Evolutionary conservation across 2,888 invertebrate genomes (phyloP), one percentile per base, ranked within the genome.

Genomic region (Lochmaea crataegi): DNA sequence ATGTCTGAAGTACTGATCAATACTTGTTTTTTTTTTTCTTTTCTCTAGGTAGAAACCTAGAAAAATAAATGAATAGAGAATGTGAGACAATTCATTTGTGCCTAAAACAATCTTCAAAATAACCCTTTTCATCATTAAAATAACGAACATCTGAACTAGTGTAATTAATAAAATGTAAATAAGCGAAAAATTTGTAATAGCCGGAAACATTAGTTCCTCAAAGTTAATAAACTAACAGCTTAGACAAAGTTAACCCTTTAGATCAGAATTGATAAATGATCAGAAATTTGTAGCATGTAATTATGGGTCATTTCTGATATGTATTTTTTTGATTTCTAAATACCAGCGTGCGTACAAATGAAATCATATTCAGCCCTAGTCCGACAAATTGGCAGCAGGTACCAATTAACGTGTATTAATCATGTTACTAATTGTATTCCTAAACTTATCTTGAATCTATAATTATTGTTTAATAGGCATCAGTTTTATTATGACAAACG

Each of bases 401-500:
- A 77, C 75, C 74, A 78, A 80, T 80, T 80, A 79, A 67, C 63
- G 75, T 69, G 72, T 77, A 80, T 80, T 80, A 80, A 80, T 80
- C 80, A 80, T 77, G 57, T 22, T 73, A 72, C 75, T 75, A 74
- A 73, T 77, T 76, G 79, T 80, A 80, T 75, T 76, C 73, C 56
- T 72, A 77, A 78, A 78, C 71, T 68, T 72, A 73, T 75, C 65
- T 64, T 16, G 65, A 53, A 67, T 68, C 63, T 51, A 64, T 76
- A 74, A 76, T 76, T 76, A 73, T 53, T 65, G 68, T 65, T 69
- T 72, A 56, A 64, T 48, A 65, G 66, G 61, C 72, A 73, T 73
- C 73, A 66, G 75, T 77, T 79, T 76, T 77, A 79, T 75, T 75
- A 81, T 83, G 83, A 83, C 82, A 83, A 83, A 83, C 83, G 82